Evolutionary conservation across 1,140 invertebrate species (phyloP), one percentile per base, ranked within the genome.

Genomic region (Riptortus pedestris): DNA sequence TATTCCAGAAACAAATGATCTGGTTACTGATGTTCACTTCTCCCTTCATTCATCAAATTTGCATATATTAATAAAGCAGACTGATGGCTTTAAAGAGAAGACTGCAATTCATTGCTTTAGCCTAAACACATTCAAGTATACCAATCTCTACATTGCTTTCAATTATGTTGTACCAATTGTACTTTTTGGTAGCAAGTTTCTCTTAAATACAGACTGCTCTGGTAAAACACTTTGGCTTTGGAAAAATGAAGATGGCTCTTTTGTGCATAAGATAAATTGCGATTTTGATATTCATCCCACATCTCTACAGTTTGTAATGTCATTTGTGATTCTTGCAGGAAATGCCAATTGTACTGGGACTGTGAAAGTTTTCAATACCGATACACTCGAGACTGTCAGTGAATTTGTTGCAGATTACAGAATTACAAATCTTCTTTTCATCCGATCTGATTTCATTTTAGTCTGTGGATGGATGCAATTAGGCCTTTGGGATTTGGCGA

Each of bases 121-220:
- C 16, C 52, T 67, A 14, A 59, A 65, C 26, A 63, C 22, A 14
- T 55, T 61, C 9, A 27, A 64, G 27, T 65, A 58, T 47, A 65
- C 57, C 31, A 29, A 31, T 27, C 45, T 38, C 22, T 1, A 18
- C 43, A 4, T 63, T 20, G 11, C 18, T 11, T 47, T 61, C 33
- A 28, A 55, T 52, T 65, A 51, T 47, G 51, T 43, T 20, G 57
- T 66, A 27, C 60, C 60, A 2, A 52, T 57, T 11, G 24, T 66
- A 26, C 43, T 63, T 22, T 67, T 62, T 29, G 59, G 38, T 43
- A 43, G 26, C 18, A 43, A 38, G 55, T 64, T 67, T 27, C 16
- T 63, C 12, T 31, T 63, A 27, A 63, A 57, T 38, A 29, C 28
- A 26, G 62, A 63, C 27, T n/a, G 14, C 2, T 51, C 24, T n/a